Evolutionary conservation across 2,797 vertebrate genomes (phyloP).

Genomic region (Diplodus sargus): DNA sequence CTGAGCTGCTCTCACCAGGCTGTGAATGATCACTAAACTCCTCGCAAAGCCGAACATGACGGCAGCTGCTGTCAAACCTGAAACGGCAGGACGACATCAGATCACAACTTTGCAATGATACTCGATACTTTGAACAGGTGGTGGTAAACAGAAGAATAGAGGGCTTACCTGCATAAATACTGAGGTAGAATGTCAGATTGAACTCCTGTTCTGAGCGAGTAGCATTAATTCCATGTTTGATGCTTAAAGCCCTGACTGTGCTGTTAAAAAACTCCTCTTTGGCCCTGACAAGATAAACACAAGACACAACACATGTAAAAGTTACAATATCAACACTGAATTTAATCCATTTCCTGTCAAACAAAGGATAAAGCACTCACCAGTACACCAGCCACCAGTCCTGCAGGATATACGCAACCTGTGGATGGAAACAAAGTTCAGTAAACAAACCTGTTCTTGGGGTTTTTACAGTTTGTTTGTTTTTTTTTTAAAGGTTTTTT

Average conservation of each 20-base stretch:
- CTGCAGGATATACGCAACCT: slow-evolving; percentile 87
- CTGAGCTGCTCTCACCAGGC: slow-evolving; percentile 88
- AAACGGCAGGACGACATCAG: background rate
- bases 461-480: no score
- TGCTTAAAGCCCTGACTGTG: background rate
- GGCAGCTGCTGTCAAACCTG: slow-evolving; percentile 88
- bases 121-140: no score
- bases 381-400: slow-evolving; percentile 97
- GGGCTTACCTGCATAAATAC: slow-evolving; percentile 63
- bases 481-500: no score
- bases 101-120: no score
- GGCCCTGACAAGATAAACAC: slow-evolving; percentile 41
- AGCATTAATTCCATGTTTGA: background rate
- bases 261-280: slow-evolving; percentile 22
- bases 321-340: background rate
- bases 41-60: slow-evolving; percentile 87
- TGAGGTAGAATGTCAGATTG: slow-evolving; percentile 45
- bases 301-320: background rate
- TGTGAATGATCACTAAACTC: slow-evolving; percentile 86
- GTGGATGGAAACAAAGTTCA: background rate
- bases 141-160: no score
- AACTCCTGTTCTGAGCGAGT: background rate
- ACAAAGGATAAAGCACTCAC: slow-evolving; percentile 58
- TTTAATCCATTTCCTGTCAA: background rate
- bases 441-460: background rate